phyloP scores from a whole-genome alignment of 2,113 vertebrate genomes.

The Apaloderma vittatum region DNA sequence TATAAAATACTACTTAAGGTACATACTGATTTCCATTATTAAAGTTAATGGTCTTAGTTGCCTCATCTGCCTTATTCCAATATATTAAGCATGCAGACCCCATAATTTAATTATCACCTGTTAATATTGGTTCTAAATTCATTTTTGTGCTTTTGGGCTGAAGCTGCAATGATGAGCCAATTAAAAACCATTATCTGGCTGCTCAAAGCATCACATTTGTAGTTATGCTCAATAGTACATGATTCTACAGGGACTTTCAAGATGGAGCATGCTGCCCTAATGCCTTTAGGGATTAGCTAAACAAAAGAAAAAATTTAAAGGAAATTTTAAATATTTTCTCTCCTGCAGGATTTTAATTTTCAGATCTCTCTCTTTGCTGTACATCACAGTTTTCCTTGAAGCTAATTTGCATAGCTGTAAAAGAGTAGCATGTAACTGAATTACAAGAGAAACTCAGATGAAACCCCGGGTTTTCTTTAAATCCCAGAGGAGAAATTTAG shows the following conservation, averaged over 20 bases:
- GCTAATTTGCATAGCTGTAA: conserved; percentile 54
- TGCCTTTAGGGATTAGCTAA: conserved; percentile 59
- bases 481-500: conserved; percentile 49
- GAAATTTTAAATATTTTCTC: conserved; percentile 67
- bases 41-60: conserved; percentile 73
- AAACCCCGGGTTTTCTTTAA: conserved; percentile 53
- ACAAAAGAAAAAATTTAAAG: conserved; percentile 65
- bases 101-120: conserved; percentile 81
- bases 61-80: conserved; percentile 66
- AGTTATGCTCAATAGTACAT: conserved; percentile 45
- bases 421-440: conserved; percentile 4
- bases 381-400: conserved; percentile 23
- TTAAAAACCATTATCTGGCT: conserved; percentile 77
- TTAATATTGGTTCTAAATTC: conserved; percentile 78
- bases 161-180: conserved; percentile 74
- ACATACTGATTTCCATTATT: conserved; percentile 66
- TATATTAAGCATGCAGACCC: conserved; percentile 71
- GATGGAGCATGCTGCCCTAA: conserved; percentile 50
- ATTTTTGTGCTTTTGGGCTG: conserved; percentile 76
- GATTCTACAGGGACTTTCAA: conserved; percentile 57
- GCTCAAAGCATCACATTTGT: conserved; percentile 66
- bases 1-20: conserved; percentile 73
- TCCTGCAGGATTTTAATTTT: conserved; percentile 50
- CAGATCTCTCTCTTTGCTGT: conserved; percentile 42
- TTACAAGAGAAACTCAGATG: conserved; percentile 43